These are phyloP conservation scores for Acanthococcus lagerstroemiae DNA, from an alignment of 2,888 invertebrate genomes.

Conservation along the genomic window DNA sequence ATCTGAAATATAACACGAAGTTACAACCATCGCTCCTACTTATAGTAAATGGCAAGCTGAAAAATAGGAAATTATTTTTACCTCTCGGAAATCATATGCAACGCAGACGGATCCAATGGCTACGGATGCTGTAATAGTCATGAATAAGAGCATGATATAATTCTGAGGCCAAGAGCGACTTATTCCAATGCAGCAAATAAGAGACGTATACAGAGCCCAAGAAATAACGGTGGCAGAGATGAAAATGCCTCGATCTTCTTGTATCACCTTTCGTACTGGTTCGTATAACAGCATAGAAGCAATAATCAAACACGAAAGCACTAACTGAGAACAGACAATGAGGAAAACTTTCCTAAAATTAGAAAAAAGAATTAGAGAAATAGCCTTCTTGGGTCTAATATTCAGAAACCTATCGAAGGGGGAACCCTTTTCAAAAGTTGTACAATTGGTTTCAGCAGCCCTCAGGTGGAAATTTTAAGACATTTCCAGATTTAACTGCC, in stretches of 20 bases:
- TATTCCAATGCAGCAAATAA: neutral
- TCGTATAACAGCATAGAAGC: neutral
- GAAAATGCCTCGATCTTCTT: neutral
- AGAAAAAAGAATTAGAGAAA: too few relatives aligned
- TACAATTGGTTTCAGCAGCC: too few relatives aligned
- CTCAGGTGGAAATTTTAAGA: too few relatives aligned
- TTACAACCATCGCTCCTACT: neutral
- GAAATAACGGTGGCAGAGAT: neutral
- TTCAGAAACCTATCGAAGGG: too few relatives aligned
- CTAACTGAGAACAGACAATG: neutral
- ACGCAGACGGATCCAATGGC: neutral
- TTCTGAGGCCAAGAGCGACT: neutral
- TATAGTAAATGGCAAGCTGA: too few relatives aligned
- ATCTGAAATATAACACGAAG: constrained; percentile 47
- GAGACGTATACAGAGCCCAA: neutral
- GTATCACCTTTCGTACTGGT: neutral
- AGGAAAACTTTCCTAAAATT: neutral
- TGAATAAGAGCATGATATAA: neutral
- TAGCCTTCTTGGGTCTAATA: neutral
- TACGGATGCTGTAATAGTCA: neutral
- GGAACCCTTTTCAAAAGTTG: too few relatives aligned
- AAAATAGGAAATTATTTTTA: neutral
- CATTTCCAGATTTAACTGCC: too few relatives aligned
- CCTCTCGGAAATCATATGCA: neutral
- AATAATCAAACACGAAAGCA: neutral